Evolutionary conservation across 2,113 vertebrate genomes (phyloP), one percentile per base, ranked within the genome.

Genomic region (Sturnus vulgaris): DNA sequence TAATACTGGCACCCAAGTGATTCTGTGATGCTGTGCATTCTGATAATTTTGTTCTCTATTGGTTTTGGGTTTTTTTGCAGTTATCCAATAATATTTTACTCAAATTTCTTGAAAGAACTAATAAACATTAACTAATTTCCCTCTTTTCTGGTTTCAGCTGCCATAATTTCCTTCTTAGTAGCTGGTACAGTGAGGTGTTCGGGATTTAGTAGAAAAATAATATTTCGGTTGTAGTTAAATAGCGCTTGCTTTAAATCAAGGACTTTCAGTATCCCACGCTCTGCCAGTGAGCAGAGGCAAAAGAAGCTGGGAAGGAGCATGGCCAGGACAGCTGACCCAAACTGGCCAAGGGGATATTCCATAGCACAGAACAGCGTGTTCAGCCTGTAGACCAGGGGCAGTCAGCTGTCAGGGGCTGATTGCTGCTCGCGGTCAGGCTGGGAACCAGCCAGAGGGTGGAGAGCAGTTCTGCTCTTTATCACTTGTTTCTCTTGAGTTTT

Each of bases 331-430:
- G 11, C 20, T 53, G 46, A 46, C 0, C 13, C n/a, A 57, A n/a
- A 53, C 16, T 60, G n/a, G 39, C 17, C 28, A 68, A 60, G 60
- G 33, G 23, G 20, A 22, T 24, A 46, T 53, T 82, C 52, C 15
- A 39, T 17, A 7, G 6, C 15, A 17, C 0, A 10, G 23, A 75
- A 40, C 9, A 60, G 40, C 0, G 0, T 46, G 20, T 31, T 66
- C 39, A 47, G 3, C n/a, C 39, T 18, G 2, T 12, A 39, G 23
- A 33, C 23, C 3, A 5, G 23, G 19, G 12, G 19, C 12, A 35
- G 56, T 42, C 18, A 57, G 6, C 28, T 66, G 12, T 24, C 27
- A 73, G 28, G 27, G 12, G 5, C 28, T 59, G 60, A 13, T 15
- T 18, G 11, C 14, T 69, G 46, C 22, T 20, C 37, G 23, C 33